Base-by-base conservation (phyloP, 2,113 vertebrate genomes). In the Toxotes chatareus region DNA sequence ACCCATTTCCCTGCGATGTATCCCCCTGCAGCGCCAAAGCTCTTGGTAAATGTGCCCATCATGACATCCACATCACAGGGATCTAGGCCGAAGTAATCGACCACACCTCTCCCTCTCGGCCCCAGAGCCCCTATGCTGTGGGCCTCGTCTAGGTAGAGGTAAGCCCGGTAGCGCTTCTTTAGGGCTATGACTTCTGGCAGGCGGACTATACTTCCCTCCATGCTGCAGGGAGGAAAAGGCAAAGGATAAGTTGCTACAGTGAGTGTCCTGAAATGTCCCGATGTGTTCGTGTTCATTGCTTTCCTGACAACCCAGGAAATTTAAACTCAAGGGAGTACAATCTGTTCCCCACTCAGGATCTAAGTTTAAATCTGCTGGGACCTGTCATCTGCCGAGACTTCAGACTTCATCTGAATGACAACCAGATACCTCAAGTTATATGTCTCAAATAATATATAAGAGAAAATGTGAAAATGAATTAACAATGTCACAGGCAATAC, bases 21-120 rank as follows among this genome's bases (percentile, higher is more conserved):
- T 89, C 98, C 98, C 89, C 98, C 97, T 19, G 96, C 94, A 76
- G 96, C 96, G 34, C 97, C 96, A 55, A 99, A 99, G 91, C 97
- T 98, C 94, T 99, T 99, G 72, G 97, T 98, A 88, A 99, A 99
- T 0, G 98, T 99, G 73, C 98, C 98, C 98, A 99, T 99, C 96
- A 99, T 95, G 87, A 99, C 88, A 55, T 99, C 98, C 79, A 99
- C 97, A 70, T 99, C 97, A 59, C 94, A 88, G 49, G 97, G 96
- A 88, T 90, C 93, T 46, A 99, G 94, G 79, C 96, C 97, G 83
- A 99, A 99, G 93, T 99, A 98, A 1, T 99, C 98, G 0, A 99
- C 97, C 80, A 99, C 96, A 1, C 98, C 98, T 42, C 97, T 93
- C 6, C 97, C 98, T 36, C 76, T 88, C 2, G 95, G 94, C 53